These are phyloP conservation scores for Myoxocephalus aenaeus DNA, from an alignment of 2,797 vertebrate species.

Conservation along the genomic window DNA sequence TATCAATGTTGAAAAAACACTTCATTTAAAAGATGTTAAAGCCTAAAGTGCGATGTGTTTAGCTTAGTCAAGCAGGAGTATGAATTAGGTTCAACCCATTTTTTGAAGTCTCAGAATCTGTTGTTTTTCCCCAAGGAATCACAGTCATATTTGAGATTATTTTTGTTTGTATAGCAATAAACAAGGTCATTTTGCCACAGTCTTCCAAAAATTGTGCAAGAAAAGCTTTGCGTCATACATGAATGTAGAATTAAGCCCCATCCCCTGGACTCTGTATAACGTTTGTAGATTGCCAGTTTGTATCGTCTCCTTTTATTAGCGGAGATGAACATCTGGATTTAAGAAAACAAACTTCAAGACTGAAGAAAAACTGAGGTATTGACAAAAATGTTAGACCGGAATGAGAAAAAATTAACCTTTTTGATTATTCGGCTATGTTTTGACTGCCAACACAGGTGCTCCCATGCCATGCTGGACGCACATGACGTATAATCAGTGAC, in stretches of 20 bases:
- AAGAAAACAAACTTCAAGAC: slow-evolving; percentile 19
- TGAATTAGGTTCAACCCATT: neutral
- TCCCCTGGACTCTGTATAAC: slow-evolving; percentile 14
- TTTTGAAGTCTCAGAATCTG: neutral
- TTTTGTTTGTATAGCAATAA: neutral
- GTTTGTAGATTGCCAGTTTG: slow-evolving; percentile 32
- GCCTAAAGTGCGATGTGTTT: neutral
- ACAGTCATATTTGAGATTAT: neutral
- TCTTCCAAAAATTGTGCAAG: neutral
- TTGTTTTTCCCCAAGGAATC: neutral
- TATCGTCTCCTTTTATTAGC: slow-evolving; percentile 45
- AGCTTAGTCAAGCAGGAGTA: neutral
- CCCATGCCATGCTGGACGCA: slow-evolving; percentile 5
- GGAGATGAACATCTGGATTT: slow-evolving; percentile 10
- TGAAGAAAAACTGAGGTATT: neutral
- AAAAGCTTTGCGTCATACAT: neutral
- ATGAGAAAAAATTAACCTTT: neutral
- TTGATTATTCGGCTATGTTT: slow-evolving; percentile 48
- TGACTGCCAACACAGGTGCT: slow-evolving; percentile 60
- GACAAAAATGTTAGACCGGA: neutral
- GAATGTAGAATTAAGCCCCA: neutral
- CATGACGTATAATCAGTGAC: slow-evolving; percentile 11
- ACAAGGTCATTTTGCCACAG: neutral
- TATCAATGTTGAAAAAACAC: neutral
- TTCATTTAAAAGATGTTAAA: neutral